Percentiles rank a stretch among this genome's conserved stretches.
phyloP scores from a whole-genome alignment of 2,113 vertebrate genomes.

The Pavo muticus region DNA sequence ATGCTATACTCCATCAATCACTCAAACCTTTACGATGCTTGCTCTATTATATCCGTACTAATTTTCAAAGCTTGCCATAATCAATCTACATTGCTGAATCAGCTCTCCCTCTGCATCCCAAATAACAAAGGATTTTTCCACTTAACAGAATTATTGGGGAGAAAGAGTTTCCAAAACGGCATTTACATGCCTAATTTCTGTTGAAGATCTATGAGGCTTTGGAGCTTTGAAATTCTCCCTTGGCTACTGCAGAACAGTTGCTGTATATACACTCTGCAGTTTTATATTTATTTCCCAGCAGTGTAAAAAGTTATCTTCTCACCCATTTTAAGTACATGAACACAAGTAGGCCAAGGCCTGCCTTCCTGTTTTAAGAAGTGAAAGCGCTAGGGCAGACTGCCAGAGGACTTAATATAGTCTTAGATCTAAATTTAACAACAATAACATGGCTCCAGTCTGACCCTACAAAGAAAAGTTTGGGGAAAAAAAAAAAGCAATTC shows the following conservation, averaged over 20 bases:
- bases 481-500: constrained; percentile 72
- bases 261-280: background rate
- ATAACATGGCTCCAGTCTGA: constrained; percentile 82
- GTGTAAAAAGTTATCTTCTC: constrained; percentile 60
- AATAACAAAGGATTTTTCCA: background rate
- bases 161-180: background rate
- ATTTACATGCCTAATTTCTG: background rate
- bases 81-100: background rate
- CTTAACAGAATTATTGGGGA: background rate
- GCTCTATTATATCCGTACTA: background rate
- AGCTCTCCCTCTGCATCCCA: background rate
- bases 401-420: constrained; percentile 82
- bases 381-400: constrained; percentile 79
- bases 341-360: constrained; percentile 77
- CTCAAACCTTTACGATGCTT: background rate
- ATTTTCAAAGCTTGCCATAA: background rate
- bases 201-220: background rate
- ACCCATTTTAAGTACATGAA: constrained; percentile 51
- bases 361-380: constrained; percentile 86
- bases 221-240: background rate
- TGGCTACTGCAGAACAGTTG: background rate
- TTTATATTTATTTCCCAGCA: constrained; percentile 31
- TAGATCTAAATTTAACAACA: constrained; percentile 87
- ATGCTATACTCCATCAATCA: background rate
- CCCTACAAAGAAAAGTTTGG: constrained; percentile 77